These are phyloP conservation scores for Daboia siamensis DNA, from an alignment of 2,113 vertebrate species.

Conservation along the genomic window DNA sequence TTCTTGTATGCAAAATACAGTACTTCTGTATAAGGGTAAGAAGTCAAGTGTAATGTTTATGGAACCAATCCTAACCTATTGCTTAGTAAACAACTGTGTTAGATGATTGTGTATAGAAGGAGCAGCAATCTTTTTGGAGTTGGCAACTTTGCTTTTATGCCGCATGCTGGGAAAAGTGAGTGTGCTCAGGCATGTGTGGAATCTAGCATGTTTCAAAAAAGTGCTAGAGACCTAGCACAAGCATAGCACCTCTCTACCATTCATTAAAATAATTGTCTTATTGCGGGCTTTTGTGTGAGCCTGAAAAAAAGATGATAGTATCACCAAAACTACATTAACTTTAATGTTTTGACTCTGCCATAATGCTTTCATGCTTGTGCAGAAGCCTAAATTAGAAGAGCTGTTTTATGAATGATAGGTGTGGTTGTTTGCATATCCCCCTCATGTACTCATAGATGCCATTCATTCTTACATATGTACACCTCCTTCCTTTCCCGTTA, in stretches of 20 bases:
- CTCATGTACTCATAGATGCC: not conserved
- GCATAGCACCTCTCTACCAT: not conserved
- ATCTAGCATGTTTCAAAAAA: not conserved
- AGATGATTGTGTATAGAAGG: not conserved
- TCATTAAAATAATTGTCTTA: not conserved
- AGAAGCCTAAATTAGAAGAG: not conserved
- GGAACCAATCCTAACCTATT: not conserved
- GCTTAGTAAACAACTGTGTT: not conserved
- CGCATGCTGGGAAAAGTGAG: not conserved
- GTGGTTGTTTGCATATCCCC: not conserved
- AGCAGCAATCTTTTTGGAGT: not conserved
- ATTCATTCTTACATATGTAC: not conserved
- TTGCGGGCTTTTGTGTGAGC: not conserved
- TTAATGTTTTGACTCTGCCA: not conserved
- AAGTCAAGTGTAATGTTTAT: not conserved
- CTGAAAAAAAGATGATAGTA: not conserved
- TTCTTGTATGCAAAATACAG: conserved; percentile 56
- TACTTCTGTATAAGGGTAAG: not conserved
- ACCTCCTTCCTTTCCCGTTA: not conserved
- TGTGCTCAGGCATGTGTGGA: not conserved
- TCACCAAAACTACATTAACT: not conserved
- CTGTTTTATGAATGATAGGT: not conserved
- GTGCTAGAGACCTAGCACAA: not conserved
- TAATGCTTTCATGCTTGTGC: not conserved
- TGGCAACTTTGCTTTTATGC: not conserved